Percentiles rank a stretch among this genome's conserved stretches.
These are phyloP conservation scores for Apotomis turbidana DNA, from an alignment of 2,888 invertebrate genomes.

Conservation along the genomic window DNA sequence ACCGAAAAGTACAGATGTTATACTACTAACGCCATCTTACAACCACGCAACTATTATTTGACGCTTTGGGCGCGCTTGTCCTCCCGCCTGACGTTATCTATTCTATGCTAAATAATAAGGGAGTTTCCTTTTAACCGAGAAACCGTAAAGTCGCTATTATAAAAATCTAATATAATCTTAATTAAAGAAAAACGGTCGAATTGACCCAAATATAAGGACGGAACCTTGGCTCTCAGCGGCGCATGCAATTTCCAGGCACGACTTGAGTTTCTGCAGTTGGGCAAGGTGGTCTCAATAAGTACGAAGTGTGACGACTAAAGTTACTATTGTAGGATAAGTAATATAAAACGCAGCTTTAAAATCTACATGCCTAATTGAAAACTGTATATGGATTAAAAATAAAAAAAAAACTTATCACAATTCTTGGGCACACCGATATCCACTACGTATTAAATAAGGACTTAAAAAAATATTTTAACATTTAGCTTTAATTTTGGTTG, in stretches of 20 bases:
- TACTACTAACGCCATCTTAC: no score
- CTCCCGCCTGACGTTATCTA: no score
- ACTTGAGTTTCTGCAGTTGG: not conserved
- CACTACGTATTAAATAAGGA: not conserved
- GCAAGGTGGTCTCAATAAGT: slow-evolving; percentile 8
- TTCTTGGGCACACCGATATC: slow-evolving; percentile 26
- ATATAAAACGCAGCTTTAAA: slow-evolving; percentile 51
- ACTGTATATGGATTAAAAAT: slow-evolving; percentile 41
- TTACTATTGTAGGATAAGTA: slow-evolving; percentile 54
- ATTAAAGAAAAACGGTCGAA: no score
- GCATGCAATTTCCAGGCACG: not conserved
- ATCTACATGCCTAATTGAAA: slow-evolving; percentile 48
- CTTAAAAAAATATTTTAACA: not conserved
- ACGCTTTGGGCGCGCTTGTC: no score
- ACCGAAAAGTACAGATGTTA: no score
- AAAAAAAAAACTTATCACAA: slow-evolving; percentile 23
- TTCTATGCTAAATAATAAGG: no score
- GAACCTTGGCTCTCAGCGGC: not conserved
- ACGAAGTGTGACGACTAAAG: slow-evolving; percentile 43
- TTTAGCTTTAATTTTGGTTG: slow-evolving; percentile 6
- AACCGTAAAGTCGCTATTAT: no score
- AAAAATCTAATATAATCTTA: no score
- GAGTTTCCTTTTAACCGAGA: no score
- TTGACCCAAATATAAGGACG: not conserved
- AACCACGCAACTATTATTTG: no score